Evolutionary conservation across 2,113 vertebrate genomes (phyloP).

Genomic region (Steatornis caripensis): DNA sequence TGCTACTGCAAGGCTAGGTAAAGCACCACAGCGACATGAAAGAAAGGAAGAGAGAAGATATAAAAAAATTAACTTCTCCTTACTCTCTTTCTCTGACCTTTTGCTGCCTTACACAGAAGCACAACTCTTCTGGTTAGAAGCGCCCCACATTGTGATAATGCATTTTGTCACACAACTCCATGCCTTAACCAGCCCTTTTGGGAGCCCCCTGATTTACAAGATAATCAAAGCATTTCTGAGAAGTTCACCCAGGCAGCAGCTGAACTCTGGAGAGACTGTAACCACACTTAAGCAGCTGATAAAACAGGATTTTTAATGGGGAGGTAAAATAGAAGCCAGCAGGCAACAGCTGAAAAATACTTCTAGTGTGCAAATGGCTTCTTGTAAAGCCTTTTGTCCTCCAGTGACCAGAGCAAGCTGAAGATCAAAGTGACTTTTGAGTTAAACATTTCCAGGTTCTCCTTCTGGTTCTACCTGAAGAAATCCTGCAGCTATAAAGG

Average conservation of each 20-base stretch:
- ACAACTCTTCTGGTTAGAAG: background rate
- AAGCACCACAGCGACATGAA: background rate
- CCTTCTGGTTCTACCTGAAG: background rate
- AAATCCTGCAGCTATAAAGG: background rate
- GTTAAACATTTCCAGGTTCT: background rate
- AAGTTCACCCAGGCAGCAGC: background rate
- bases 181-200: background rate
- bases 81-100: background rate
- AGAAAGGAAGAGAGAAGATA: background rate
- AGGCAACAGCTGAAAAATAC: background rate
- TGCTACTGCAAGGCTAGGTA: background rate
- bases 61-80: background rate
- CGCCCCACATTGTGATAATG: background rate
- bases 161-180: background rate
- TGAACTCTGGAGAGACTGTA: background rate
- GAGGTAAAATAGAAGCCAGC: background rate
- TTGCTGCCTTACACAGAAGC: background rate
- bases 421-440: background rate
- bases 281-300: background rate
- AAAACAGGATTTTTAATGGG: background rate
- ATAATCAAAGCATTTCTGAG: background rate
- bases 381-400: background rate
- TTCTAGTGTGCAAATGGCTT: background rate
- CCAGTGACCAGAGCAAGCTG: background rate
- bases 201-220: background rate